Evolutionary conservation across 2,888 invertebrate species (phyloP).

Genomic region (Cordilura impudica): DNA sequence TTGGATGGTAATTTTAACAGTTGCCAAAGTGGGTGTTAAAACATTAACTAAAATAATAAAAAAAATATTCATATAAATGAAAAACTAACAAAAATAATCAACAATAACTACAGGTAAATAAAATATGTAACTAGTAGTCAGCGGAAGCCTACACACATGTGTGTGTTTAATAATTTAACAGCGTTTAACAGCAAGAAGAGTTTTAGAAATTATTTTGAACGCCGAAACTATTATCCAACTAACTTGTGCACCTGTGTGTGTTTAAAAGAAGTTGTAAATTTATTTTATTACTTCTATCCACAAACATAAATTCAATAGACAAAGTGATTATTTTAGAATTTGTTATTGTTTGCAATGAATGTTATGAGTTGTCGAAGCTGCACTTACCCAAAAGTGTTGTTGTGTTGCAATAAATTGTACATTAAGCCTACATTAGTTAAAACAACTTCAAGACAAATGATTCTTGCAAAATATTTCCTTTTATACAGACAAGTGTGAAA

Average conservation of each 20-base stretch:
- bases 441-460: constrained; percentile 3
- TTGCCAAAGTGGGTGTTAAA: constrained; percentile 62
- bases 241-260: constrained; percentile 44
- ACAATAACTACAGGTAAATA: constrained; percentile 14
- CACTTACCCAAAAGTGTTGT: background rate
- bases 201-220: constrained; percentile 7
- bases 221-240: background rate
- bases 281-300: constrained; percentile 37
- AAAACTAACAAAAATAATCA: background rate
- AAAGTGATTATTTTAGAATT: constrained; percentile 36
- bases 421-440: constrained; percentile 26
- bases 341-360: background rate
- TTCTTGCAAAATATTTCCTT: constrained; percentile 24
- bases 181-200: constrained; percentile 25
- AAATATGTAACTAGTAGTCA: constrained; percentile 30
- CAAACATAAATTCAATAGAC: constrained; percentile 26
- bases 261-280: constrained; percentile 23
- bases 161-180: background rate
- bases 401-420: background rate
- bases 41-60: constrained; percentile 53
- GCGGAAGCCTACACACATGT: constrained; percentile 14
- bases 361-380: constrained; percentile 11
- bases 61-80: constrained; percentile 15
- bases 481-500: constrained; percentile 37
- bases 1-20: constrained; percentile 46